Evolutionary conservation across 1,140 invertebrate genomes (phyloP).

Genomic region (Pachypsylla venusta): DNA sequence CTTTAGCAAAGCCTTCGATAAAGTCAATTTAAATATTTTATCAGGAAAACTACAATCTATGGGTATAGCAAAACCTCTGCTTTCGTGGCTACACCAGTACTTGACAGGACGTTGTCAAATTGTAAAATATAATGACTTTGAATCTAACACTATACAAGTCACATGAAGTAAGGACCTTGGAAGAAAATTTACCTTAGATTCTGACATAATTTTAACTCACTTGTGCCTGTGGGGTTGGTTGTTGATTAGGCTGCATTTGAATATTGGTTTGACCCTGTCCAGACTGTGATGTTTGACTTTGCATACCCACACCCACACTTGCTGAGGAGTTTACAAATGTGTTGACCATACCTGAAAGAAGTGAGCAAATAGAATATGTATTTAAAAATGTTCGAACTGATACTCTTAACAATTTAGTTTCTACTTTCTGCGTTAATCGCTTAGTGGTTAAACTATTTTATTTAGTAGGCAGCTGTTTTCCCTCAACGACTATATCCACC

Average conservation of each 20-base stretch:
- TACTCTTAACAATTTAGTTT: too few species aligned
- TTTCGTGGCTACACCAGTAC: slow-evolving; percentile 10
- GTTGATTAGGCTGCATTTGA: background rate
- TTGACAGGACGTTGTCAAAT: background rate
- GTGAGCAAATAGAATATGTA: too few species aligned
- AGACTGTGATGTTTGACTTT: background rate
- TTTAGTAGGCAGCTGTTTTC: too few species aligned
- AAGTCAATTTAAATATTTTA: slow-evolving; percentile 10
- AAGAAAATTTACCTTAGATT: too few species aligned
- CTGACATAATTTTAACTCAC: background rate
- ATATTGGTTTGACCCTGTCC: too few species aligned
- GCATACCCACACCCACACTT: background rate
- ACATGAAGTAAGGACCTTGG: too few species aligned
- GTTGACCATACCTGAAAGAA: background rate
- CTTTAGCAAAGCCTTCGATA: slow-evolving; percentile 16
- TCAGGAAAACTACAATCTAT: background rate
- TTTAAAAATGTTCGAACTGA: too few species aligned
- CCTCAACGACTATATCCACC: too few species aligned
- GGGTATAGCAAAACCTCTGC: background rate
- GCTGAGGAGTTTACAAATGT: background rate
- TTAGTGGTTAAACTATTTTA: too few species aligned
- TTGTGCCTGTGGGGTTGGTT: background rate
- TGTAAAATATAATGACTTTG: background rate
- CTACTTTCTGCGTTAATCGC: too few species aligned
- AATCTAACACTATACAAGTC: slow-evolving; percentile 1